Percentiles rank a stretch among this genome's conserved stretches.
Evolutionary conservation across 2,797 vertebrate species (phyloP).

Genomic region (Gymnothorax javanicus): DNA sequence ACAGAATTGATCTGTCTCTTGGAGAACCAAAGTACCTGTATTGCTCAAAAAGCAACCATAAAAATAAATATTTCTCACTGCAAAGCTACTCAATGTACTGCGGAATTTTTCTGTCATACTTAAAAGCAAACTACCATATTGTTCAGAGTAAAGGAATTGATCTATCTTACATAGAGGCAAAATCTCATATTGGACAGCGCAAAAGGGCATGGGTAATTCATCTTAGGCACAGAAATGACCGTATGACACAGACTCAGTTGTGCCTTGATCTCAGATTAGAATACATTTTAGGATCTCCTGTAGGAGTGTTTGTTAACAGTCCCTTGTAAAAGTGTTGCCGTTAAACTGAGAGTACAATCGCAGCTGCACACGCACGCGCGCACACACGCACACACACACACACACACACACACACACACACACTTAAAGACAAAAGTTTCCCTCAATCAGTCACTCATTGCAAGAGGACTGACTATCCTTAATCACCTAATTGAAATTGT

Average conservation of each 20-base stretch:
- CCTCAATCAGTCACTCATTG: not conserved
- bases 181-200: not conserved
- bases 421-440: not conserved
- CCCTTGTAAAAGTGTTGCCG: slow-evolving; percentile 72
- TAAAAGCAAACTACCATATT: not conserved
- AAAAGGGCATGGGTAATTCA: not conserved
- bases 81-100: not conserved
- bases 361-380: slow-evolving; percentile 59
- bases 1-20: slow-evolving; percentile 25
- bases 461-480: slow-evolving; percentile 66
- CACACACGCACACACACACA: slow-evolving; percentile 34
- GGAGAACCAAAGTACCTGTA: not conserved
- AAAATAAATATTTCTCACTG: too few species aligned
- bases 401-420: slow-evolving; percentile 33
- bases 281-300: slow-evolving; percentile 73
- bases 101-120: slow-evolving; percentile 23
- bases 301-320: slow-evolving; percentile 70
- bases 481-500: slow-evolving; percentile 86
- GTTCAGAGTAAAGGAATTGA: not conserved
- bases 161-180: not conserved
- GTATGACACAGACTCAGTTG: slow-evolving; percentile 38
- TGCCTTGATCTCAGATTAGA: slow-evolving; percentile 61
- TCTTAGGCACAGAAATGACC: slow-evolving; percentile 20
- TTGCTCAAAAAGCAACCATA: too few species aligned
- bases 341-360: slow-evolving; percentile 67